Percentiles rank a stretch among this genome's conserved stretches.
phyloP scores from a whole-genome alignment of 2,797 vertebrate genomes.

The Diplodus sargus region DNA sequence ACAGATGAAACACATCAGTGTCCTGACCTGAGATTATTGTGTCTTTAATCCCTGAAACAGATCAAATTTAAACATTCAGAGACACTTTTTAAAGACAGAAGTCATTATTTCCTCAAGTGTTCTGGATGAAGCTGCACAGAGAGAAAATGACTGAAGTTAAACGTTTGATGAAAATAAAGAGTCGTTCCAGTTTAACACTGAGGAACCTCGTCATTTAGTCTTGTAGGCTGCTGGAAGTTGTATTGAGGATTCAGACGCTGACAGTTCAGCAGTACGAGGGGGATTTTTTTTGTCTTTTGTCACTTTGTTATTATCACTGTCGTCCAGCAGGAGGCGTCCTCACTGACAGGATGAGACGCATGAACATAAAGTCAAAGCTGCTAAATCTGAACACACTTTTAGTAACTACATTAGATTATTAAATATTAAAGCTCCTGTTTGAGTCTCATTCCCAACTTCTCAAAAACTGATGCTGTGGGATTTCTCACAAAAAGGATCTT shows the following conservation, averaged over 20 bases:
- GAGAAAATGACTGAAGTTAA: too few relatives aligned
- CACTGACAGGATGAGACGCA: neutral
- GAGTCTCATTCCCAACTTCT: too few relatives aligned
- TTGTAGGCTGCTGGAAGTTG: too few relatives aligned
- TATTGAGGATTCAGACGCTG: too few relatives aligned
- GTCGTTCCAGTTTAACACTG: neutral
- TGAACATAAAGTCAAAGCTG: neutral
- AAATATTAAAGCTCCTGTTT: neutral
- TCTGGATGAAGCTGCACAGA: too few relatives aligned
- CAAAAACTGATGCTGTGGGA: too few relatives aligned
- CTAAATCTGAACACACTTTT: neutral
- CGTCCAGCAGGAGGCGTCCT: slow-evolving; percentile 14
- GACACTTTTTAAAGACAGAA: neutral
- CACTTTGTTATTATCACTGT: neutral
- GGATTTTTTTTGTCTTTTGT: neutral
- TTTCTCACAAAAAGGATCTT: too few relatives aligned
- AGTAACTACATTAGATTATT: neutral
- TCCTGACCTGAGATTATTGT: too few relatives aligned
- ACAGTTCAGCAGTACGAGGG: neutral
- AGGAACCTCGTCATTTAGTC: neutral
- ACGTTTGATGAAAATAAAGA: too few relatives aligned
- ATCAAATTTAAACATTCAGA: neutral
- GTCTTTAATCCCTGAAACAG: neutral
- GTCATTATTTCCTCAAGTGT: too few relatives aligned
- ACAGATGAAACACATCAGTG: neutral